phyloP scores from a whole-genome alignment of 2,888 invertebrate genomes.

The Leuctra nigra region DNA sequence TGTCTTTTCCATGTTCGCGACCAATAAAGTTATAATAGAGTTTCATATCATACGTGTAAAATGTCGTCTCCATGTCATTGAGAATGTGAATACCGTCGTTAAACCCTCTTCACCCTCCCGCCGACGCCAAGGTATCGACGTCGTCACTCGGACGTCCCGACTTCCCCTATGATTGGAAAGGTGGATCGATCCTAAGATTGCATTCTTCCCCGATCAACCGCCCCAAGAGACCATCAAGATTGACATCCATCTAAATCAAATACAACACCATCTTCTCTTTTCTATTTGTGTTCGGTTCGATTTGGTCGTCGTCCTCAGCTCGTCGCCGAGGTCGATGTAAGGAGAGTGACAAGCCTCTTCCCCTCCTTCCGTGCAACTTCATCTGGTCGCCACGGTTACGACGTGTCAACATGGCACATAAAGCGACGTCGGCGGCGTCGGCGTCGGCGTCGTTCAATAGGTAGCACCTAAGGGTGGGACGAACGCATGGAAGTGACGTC shows the following conservation, averaged over 20 bases:
- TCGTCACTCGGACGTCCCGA: background rate
- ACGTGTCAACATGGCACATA: constrained; percentile 17
- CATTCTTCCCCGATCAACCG: constrained; percentile 11
- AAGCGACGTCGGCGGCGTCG: background rate
- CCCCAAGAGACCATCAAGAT: constrained; percentile 12
- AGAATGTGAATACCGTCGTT: no score
- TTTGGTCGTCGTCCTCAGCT: constrained; percentile 13
- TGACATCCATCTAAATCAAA: constrained; percentile 19
- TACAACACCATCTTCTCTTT: constrained; percentile 19
- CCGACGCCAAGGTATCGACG: no score
- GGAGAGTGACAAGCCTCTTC: background rate
- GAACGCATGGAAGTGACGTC: background rate
- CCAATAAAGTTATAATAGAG: background rate
- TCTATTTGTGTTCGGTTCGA: constrained; percentile 18
- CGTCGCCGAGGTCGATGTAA: no score
- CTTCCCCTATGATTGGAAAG: constrained; percentile 10
- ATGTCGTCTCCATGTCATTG: background rate
- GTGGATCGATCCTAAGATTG: constrained; percentile 10
- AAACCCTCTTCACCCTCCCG: no score
- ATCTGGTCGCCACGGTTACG: constrained; percentile 18
- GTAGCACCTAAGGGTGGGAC: background rate
- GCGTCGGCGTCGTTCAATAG: constrained; percentile 17
- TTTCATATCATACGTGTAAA: background rate
- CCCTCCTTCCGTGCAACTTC: background rate
- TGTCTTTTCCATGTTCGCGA: no score